Evolutionary conservation across 1,140 invertebrate species (phyloP).

Genomic region (Rhyacophila brunnea): DNA sequence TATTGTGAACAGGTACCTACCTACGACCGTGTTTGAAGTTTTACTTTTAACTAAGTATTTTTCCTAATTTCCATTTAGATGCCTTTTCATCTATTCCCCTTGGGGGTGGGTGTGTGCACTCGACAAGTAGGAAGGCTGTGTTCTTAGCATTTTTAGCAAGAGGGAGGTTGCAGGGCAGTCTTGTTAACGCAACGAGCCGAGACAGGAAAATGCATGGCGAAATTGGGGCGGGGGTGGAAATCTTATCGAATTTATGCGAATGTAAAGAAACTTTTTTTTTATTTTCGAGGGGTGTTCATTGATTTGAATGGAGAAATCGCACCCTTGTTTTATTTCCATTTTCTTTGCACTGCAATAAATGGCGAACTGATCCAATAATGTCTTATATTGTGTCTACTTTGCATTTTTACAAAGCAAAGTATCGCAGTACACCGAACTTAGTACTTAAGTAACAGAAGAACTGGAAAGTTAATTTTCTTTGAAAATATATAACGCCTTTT

Average conservation of each 20-base stretch:
- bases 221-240: neutral
- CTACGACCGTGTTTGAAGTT: too few relatives aligned
- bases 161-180: neutral
- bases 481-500: too few relatives aligned
- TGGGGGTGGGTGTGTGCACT: too few relatives aligned
- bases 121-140: too few relatives aligned
- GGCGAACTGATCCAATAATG: too few relatives aligned
- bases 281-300: neutral
- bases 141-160: neutral
- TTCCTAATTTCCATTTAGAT: constrained; percentile 22
- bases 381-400: neutral
- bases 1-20: too few relatives aligned
- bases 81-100: constrained; percentile 6
- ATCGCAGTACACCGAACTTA: too few relatives aligned
- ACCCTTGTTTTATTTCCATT: too few relatives aligned
- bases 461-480: too few relatives aligned
- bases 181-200: constrained; percentile 17
- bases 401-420: neutral
- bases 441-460: too few relatives aligned
- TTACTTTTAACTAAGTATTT: constrained; percentile 7
- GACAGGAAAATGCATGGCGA: constrained; percentile 3
- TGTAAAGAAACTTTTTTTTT: constrained; percentile 11
- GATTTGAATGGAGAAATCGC: too few relatives aligned
- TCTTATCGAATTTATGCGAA: constrained; percentile 19
- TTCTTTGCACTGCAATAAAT: too few relatives aligned